Evolutionary conservation across 2,797 vertebrate genomes (phyloP).

Genomic region (Natrix natrix): DNA sequence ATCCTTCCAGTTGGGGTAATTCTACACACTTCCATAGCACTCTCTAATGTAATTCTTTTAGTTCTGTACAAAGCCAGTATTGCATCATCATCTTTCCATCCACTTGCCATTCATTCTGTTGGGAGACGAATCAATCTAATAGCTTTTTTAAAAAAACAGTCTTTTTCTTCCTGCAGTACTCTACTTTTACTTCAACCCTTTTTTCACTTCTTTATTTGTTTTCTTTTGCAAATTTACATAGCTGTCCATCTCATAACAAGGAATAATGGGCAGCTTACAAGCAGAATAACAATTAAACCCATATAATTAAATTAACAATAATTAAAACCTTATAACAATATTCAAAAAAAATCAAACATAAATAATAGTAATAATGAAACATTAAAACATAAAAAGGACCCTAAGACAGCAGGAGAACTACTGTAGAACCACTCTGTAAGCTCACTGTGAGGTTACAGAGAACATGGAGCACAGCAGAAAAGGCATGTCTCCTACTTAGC

Average conservation of each 20-base stretch:
- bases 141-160: neutral
- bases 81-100: neutral
- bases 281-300: neutral
- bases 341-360: neutral
- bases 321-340: neutral
- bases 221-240: neutral
- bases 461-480: neutral
- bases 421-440: neutral
- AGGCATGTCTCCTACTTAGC: neutral
- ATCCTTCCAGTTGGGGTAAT: neutral
- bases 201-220: neutral
- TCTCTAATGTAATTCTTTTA: neutral
- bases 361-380: neutral
- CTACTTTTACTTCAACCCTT: neutral
- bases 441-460: neutral
- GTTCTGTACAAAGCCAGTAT: neutral
- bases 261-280: neutral
- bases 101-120: neutral
- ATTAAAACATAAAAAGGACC: neutral
- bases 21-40: neutral
- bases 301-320: neutral
- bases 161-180: neutral
- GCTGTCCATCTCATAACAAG: neutral
- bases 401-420: neutral
- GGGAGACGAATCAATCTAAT: neutral